These are phyloP conservation scores for Tethya wilhelma DNA, from an alignment of 37 sponge, comb jelly and placozoan species.

Conservation along the genomic window DNA sequence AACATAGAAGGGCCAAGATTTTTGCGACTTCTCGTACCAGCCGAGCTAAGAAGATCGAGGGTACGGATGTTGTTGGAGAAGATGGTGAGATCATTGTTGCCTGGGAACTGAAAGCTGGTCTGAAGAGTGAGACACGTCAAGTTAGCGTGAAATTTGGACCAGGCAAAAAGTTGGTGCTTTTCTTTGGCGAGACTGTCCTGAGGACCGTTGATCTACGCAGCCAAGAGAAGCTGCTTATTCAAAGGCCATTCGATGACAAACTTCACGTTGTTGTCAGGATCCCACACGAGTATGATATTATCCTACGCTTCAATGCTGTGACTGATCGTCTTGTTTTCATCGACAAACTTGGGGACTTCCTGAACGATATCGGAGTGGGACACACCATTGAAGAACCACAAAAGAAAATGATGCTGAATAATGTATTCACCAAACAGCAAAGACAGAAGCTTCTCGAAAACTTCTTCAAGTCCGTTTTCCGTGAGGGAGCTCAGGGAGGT, in stretches of 20 bases:
- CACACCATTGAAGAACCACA: constrained; percentile 60
- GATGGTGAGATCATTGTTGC: constrained; percentile 67
- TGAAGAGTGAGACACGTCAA: constrained; percentile 41
- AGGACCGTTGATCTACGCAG: constrained; percentile 70
- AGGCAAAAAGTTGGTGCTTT: constrained; percentile 54
- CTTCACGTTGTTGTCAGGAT: constrained; percentile 58
- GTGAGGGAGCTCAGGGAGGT: constrained; percentile 45
- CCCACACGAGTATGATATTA: constrained; percentile 77
- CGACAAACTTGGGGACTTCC: constrained; percentile 61
- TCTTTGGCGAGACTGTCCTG: constrained; percentile 35
- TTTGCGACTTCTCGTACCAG: constrained; percentile 35
- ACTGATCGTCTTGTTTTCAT: constrained; percentile 60
- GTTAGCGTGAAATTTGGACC: constrained; percentile 81
- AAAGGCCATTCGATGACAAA: constrained; percentile 60
- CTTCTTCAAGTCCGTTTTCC: constrained; percentile 89
- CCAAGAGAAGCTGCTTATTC: constrained; percentile 51
- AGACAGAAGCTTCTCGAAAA: constrained; percentile 80
- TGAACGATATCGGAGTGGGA: constrained; percentile 57
- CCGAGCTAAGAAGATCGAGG: constrained; percentile 66
- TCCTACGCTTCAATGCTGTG: constrained; percentile 38
- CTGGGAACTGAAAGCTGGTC: constrained; percentile 62
- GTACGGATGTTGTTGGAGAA: constrained; percentile 55
- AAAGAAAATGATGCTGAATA: constrained; percentile 41
- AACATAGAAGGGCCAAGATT: constrained; percentile 53
- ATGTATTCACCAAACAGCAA: constrained; percentile 73